Conservation (phyloP, 1,140 invertebrate genomes). For the Euwallacea fornicatus region DNA sequence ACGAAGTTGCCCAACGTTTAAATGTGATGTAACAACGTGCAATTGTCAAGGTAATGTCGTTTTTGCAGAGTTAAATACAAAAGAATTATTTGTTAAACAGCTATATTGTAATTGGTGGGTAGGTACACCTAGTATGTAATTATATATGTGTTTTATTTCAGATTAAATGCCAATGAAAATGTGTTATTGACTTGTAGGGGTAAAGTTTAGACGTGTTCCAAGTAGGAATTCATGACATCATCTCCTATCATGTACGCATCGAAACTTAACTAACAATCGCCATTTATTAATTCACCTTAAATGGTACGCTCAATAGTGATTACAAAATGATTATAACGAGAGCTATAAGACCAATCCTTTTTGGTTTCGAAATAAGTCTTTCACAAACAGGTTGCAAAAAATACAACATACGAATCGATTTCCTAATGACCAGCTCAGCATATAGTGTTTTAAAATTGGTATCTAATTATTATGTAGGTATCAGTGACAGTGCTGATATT, state of each 20-base stretch:
- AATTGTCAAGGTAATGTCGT: slow-evolving; percentile 34
- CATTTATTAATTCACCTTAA: slow-evolving; percentile 19
- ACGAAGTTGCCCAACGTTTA: slow-evolving; percentile 28
- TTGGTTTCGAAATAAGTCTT: slow-evolving; percentile 22
- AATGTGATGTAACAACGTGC: slow-evolving; percentile 35
- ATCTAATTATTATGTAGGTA: too few species aligned
- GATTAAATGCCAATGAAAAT: slow-evolving; percentile 10
- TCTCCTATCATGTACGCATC: too few species aligned
- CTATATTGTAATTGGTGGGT: slow-evolving; percentile 25
- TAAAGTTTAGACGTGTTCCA: background rate
- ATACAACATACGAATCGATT: slow-evolving; percentile 10
- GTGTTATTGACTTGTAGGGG: background rate
- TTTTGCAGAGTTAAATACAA: slow-evolving; percentile 29
- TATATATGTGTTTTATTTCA: slow-evolving; percentile 15
- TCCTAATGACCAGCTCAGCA: slow-evolving; percentile 7
- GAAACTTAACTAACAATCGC: too few species aligned
- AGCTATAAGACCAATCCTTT: slow-evolving; percentile 22
- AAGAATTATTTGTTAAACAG: slow-evolving; percentile 31
- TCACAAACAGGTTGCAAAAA: slow-evolving; percentile 24
- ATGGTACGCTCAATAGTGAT: slow-evolving; percentile 11
- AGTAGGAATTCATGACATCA: too few species aligned
- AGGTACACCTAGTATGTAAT: slow-evolving; percentile 18
- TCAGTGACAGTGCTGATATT: too few species aligned
- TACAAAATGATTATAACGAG: slow-evolving; percentile 14
- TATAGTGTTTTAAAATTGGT: background rate